phyloP scores from a whole-genome alignment of 2,113 vertebrate species.

The Ceratotherium simum region DNA sequence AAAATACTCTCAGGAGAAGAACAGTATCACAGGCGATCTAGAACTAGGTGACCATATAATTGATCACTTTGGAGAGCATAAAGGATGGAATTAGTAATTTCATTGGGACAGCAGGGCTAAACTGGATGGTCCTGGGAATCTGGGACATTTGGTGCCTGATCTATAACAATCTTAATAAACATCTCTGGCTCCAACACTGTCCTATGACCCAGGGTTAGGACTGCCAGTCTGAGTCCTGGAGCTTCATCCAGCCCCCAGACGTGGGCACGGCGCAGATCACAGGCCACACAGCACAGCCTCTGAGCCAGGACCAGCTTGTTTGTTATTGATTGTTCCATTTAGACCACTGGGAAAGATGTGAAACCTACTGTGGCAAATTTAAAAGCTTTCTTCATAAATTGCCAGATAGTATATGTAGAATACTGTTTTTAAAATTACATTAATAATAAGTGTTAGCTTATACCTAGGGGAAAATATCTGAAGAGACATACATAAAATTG shows the following conservation, averaged over 20 bases:
- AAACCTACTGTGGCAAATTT: neutral
- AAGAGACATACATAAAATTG: neutral
- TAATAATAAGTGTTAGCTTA: neutral
- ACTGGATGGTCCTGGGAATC: neutral
- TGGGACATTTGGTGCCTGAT: neutral
- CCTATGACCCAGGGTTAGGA: too few relatives aligned
- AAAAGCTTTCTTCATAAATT: neutral
- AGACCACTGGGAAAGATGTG: neutral
- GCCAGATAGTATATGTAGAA: neutral
- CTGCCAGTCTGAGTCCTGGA: neutral
- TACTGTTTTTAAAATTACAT: neutral
- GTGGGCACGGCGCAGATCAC: rapidly evolving
- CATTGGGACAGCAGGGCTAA: neutral
- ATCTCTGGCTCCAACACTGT: neutral
- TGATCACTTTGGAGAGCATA: neutral
- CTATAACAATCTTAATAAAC: neutral
- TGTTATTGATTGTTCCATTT: neutral
- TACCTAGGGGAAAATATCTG: neutral
- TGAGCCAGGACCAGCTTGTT: neutral
- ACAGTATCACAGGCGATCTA: too few relatives aligned
- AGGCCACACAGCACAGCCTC: neutral
- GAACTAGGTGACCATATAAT: neutral
- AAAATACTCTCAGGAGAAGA: neutral
- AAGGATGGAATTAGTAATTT: neutral
- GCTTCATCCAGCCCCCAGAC: neutral